These are phyloP conservation scores for Dermatophagoides farinae DNA, from an alignment of 1,140 invertebrate species.

Conservation along the genomic window DNA sequence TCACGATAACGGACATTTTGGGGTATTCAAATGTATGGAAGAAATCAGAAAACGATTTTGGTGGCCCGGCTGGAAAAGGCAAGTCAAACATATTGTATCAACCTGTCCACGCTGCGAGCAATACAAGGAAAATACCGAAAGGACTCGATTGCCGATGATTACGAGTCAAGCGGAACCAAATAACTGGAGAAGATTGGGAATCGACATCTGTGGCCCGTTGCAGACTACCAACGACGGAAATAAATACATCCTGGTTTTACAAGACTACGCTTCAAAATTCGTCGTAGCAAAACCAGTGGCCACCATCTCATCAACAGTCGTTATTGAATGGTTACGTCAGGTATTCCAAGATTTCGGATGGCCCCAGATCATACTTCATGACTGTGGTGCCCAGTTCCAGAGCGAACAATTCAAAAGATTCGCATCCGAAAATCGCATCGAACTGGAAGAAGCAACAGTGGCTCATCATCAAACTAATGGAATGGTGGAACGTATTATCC, in stretches of 20 bases:
- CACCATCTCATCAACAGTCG: not conserved
- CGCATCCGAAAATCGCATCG: not conserved
- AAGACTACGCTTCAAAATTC: not conserved
- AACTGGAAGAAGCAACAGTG: not conserved
- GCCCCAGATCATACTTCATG: not conserved
- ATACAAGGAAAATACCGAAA: not conserved
- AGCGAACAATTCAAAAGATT: not conserved
- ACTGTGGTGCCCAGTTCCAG: not conserved
- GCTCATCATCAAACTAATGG: constrained; percentile 7
- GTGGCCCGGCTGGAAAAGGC: constrained; percentile 6
- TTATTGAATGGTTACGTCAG: not conserved
- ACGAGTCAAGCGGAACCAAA: not conserved
- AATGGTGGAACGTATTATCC: not conserved
- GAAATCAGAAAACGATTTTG: not conserved
- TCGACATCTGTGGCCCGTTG: not conserved
- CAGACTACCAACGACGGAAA: not conserved
- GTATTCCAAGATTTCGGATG: not conserved
- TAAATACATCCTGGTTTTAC: not conserved
- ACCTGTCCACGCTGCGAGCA: not conserved
- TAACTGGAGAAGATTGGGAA: not conserved
- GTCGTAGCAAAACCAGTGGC: not conserved
- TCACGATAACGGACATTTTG: constrained; percentile 10
- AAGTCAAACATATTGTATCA: not conserved
- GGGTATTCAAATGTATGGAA: not conserved
- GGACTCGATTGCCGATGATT: not conserved